Percentiles rank a stretch among this genome's conserved stretches.
phyloP scores from a whole-genome alignment of 2,797 vertebrate species.

The Helicolenus hilgendorfi region DNA sequence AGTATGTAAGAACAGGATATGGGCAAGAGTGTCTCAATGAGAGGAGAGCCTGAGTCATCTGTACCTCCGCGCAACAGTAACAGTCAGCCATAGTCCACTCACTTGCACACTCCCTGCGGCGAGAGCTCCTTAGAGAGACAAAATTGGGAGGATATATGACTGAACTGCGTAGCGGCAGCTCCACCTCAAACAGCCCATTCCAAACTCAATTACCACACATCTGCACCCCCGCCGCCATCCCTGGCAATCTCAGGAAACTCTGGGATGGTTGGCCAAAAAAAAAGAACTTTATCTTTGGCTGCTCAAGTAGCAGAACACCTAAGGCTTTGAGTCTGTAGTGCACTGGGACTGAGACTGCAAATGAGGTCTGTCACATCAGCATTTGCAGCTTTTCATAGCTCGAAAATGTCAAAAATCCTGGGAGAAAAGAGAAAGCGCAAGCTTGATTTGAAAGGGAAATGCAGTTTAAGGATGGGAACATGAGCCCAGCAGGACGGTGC shows the following conservation, averaged over 20 bases:
- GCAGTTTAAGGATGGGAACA: constrained; percentile 40
- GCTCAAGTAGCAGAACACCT: constrained; percentile 73
- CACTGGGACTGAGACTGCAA: constrained; percentile 67
- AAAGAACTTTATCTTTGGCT: constrained; percentile 69
- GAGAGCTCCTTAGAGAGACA: constrained; percentile 65
- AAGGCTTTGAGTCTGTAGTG: constrained; percentile 68
- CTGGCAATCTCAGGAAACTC: constrained; percentile 62
- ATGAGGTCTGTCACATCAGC: constrained; percentile 80
- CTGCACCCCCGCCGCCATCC: constrained; percentile 58
- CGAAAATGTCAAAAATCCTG: constrained; percentile 69
- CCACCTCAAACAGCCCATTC: constrained; percentile 80
- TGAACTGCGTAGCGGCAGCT: constrained; percentile 65
- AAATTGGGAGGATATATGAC: constrained; percentile 77
- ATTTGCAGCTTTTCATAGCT: constrained; percentile 76
- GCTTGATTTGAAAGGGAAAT: constrained; percentile 65
- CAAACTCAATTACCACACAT: constrained; percentile 86
- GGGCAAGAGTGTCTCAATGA: constrained; percentile 26
- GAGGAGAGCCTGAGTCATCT: constrained; percentile 53
- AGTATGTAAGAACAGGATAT: constrained; percentile 43
- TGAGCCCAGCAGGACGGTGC: constrained; percentile 31
- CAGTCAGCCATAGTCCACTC: constrained; percentile 50
- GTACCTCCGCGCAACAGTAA: constrained; percentile 41
- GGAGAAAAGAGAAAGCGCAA: constrained; percentile 33
- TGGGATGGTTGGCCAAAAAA: constrained; percentile 40
- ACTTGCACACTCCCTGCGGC: constrained; percentile 48